phyloP scores from a whole-genome alignment of 53 echinoderm and acorn worm genomes.

The Temnopleurus reevesii region DNA sequence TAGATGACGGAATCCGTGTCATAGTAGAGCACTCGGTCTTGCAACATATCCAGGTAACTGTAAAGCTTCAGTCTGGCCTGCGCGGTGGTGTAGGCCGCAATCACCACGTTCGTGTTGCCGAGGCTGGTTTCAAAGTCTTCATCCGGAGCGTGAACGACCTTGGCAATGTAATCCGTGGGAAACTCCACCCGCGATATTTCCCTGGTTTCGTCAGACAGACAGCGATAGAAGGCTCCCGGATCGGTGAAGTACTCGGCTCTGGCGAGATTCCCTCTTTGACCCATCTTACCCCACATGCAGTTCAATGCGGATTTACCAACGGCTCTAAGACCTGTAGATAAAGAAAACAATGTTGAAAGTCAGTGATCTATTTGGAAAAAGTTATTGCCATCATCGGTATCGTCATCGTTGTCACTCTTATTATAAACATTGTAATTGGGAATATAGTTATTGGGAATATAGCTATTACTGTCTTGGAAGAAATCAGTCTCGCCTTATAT shows the following conservation, averaged over 20 bases:
- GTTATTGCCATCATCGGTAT: no score
- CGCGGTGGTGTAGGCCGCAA: constrained; percentile 49
- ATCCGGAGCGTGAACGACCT: constrained; percentile 14
- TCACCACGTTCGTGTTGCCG: constrained; percentile 27
- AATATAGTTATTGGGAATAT: no score
- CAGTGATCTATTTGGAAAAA: no score
- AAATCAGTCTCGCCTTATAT: no score
- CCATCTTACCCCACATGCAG: constrained; percentile 54
- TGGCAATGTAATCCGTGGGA: no score
- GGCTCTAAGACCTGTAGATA: constrained; percentile 35
- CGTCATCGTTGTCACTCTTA: no score
- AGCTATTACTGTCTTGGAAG: no score
- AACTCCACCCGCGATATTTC: background rate
- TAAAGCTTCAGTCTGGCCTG: constrained; percentile 50
- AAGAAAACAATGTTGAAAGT: no score
- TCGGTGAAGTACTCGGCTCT: background rate
- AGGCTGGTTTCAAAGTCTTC: background rate
- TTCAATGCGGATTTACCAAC: constrained; percentile 36
- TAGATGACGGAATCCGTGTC: constrained; percentile 63
- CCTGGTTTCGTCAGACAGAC: no score
- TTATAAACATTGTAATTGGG: no score
- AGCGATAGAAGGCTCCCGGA: no score
- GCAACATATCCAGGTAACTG: constrained; percentile 19
- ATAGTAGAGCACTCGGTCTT: constrained; percentile 58
- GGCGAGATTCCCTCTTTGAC: constrained; percentile 9